Conservation (phyloP, 2,888 invertebrate genomes). For the Leptarthrus brevirostris region DNA sequence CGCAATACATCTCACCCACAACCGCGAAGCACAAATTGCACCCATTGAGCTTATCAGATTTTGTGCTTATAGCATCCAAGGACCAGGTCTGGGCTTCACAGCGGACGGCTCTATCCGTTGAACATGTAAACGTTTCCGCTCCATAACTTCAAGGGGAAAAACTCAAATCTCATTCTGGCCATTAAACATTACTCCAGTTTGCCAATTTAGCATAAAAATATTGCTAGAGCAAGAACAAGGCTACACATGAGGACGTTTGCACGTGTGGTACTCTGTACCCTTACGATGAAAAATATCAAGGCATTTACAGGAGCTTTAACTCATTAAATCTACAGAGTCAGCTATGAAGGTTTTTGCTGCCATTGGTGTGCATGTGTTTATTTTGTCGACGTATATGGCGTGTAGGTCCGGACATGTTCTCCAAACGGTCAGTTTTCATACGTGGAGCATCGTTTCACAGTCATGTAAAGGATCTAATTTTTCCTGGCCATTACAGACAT, state of each 20-base stretch:
- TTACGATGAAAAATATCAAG: conserved; percentile 42
- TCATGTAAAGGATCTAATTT: conserved; percentile 43
- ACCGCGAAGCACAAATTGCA: conserved; percentile 44
- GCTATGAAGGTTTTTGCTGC: not conserved
- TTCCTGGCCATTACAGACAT: conserved; percentile 43
- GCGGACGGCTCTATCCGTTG: conserved; percentile 1
- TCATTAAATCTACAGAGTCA: conserved; percentile 37
- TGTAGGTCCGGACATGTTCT: not conserved
- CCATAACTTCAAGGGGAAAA: conserved; percentile 22
- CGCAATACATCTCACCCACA: conserved; percentile 12
- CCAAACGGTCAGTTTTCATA: conserved; percentile 36
- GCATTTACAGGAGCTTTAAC: conserved; percentile 37
- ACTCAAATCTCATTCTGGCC: conserved; percentile 33
- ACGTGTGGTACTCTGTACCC: not conserved
- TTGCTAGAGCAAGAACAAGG: not conserved
- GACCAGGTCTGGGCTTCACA: not conserved
- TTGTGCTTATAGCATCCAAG: conserved; percentile 17
- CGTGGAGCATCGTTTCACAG: conserved; percentile 3
- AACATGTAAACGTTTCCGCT: conserved; percentile 43
- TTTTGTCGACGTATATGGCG: not conserved
- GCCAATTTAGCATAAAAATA: conserved; percentile 46
- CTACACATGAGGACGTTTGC: not conserved
- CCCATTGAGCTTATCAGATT: conserved; percentile 44
- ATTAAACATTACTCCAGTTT: conserved; percentile 39
- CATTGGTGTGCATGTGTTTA: not conserved